These are phyloP conservation scores for Alligator mississippiensis DNA, from an alignment of 2,113 vertebrate species.

Conservation along the genomic window DNA sequence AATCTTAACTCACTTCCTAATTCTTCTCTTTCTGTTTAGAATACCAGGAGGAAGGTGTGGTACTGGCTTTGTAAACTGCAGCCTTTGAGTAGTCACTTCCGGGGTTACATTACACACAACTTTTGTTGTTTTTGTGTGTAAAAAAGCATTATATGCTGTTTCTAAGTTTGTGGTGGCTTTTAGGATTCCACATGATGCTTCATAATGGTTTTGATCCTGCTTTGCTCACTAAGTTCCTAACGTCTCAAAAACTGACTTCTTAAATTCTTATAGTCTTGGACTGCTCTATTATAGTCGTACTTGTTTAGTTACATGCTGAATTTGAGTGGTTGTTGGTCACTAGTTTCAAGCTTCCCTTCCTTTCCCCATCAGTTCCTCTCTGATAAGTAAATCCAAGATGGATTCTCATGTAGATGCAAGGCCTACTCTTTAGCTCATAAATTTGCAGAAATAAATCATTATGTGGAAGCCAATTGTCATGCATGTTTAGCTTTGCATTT, in stretches of 20 bases:
- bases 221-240: constrained; percentile 32
- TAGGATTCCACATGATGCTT: constrained; percentile 44
- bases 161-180: background rate
- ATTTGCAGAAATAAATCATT: background rate
- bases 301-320: background rate
- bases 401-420: background rate
- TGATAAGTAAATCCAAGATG: constrained; percentile 58
- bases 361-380: background rate
- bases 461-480: constrained; percentile 34
- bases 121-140: constrained; percentile 11
- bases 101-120: constrained; percentile 18
- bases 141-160: background rate
- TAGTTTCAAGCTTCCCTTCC: constrained; percentile 32
- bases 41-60: background rate
- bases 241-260: constrained; percentile 5
- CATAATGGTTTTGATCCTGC: constrained; percentile 43
- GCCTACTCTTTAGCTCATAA: background rate
- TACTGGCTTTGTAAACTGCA: background rate
- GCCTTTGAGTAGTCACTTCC: constrained; percentile 6
- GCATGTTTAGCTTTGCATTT: background rate
- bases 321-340: constrained; percentile 29
- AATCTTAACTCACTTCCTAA: background rate
- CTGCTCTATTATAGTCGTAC: constrained; percentile 16
- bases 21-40: background rate
- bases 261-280: constrained; percentile 31